Conservation (phyloP, 2,113 vertebrate species). For the Alethe castanea region DNA sequence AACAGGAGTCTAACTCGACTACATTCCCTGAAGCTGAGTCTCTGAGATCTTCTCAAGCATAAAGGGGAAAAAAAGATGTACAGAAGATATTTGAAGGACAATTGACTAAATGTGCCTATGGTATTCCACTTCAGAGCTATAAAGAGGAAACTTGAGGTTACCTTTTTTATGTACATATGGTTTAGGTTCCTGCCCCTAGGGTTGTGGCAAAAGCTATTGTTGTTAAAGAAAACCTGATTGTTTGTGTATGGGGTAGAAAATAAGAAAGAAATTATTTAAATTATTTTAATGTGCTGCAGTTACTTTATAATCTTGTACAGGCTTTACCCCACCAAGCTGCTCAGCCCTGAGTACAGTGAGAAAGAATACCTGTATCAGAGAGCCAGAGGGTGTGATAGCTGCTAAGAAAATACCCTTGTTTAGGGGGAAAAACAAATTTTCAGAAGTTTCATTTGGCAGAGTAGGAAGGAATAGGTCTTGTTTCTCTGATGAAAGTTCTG, state of each 20-base stretch:
- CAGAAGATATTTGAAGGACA: constrained; percentile 53
- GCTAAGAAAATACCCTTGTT: background rate
- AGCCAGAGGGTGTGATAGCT: background rate
- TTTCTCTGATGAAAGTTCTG: background rate
- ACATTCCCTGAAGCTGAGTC: background rate
- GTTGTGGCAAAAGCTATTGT: constrained; percentile 18
- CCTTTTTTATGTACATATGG: background rate
- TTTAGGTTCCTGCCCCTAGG: constrained; percentile 24
- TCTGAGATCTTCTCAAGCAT: constrained; percentile 49
- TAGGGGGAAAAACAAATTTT: background rate
- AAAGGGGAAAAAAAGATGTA: constrained; percentile 32
- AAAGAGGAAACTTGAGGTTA: constrained; percentile 44
- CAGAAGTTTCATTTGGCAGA: background rate
- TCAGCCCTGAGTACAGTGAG: background rate
- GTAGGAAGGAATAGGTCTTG: background rate
- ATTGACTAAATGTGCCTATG: constrained; percentile 42
- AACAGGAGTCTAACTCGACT: background rate
- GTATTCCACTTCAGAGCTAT: constrained; percentile 42
- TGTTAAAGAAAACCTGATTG: background rate
- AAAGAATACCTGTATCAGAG: background rate
- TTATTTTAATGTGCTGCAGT: background rate
- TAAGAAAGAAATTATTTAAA: background rate
- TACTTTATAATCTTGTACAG: background rate
- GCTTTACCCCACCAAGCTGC: background rate
- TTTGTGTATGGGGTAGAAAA: background rate